phyloP scores from a whole-genome alignment of 2,797 vertebrate genomes.

The Peromyscus eremicus region DNA sequence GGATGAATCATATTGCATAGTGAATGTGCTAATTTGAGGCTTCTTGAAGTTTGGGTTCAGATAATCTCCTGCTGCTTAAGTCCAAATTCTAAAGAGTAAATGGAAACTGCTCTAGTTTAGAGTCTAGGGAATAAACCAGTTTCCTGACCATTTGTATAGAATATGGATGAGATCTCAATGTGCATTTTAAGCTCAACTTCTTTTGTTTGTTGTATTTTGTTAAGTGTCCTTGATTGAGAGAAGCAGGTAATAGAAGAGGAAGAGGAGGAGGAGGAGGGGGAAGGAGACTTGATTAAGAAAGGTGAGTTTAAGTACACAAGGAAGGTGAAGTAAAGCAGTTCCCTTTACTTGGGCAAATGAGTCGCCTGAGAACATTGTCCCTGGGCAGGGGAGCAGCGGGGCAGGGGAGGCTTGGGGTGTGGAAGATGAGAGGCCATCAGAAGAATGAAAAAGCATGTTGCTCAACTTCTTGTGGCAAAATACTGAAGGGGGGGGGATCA shows the following conservation, averaged over 20 bases:
- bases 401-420: neutral
- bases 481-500: neutral
- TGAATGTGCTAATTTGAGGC: conserved; percentile 45
- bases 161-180: conserved; percentile 73
- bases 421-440: neutral
- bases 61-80: neutral
- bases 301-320: neutral
- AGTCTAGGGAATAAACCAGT: neutral
- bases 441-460: neutral
- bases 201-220: neutral
- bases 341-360: conserved; percentile 8
- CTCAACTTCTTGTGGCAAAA: neutral
- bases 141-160: conserved; percentile 46
- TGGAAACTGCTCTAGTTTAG: neutral
- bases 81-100: neutral
- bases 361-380: neutral
- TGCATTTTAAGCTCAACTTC: conserved; percentile 43
- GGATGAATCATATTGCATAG: conserved; percentile 59
- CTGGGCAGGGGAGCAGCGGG: no score
- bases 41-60: neutral
- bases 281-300: conserved; percentile 34
- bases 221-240: conserved; percentile 64
- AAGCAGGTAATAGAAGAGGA: neutral
- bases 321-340: conserved; percentile 32
- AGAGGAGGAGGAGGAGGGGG: neutral